These are phyloP conservation scores for Scophthalmus maximus DNA, from an alignment of 2,113 vertebrate species.

Conservation along the genomic window DNA sequence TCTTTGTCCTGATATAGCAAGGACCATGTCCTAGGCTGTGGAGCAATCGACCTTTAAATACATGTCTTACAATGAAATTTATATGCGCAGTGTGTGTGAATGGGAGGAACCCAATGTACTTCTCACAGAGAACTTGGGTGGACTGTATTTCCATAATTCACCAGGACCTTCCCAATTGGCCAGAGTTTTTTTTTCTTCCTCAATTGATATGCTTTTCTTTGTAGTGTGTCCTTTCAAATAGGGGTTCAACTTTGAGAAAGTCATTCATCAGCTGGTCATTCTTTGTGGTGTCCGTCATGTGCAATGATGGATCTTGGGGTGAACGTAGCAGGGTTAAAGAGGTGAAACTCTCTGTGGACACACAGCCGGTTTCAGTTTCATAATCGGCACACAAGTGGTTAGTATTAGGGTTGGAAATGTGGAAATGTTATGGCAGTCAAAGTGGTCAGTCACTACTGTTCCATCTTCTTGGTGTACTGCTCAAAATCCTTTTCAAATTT, in stretches of 20 bases:
- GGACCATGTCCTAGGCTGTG: background rate
- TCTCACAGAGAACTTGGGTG: background rate
- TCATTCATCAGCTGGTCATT: slow-evolving; percentile 61
- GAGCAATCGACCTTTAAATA: background rate
- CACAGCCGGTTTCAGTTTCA: slow-evolving; percentile 56
- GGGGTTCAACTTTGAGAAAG: slow-evolving; percentile 36
- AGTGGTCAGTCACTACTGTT: slow-evolving; percentile 15
- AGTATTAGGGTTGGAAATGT: slow-evolving; percentile 41
- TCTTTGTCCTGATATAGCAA: too few relatives aligned
- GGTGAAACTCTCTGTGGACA: slow-evolving; percentile 58
- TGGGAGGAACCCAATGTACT: background rate
- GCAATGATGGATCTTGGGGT: slow-evolving; percentile 60
- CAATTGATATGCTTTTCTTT: slow-evolving; percentile 63
- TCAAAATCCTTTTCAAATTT: background rate
- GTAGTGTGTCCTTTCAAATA: slow-evolving; percentile 54
- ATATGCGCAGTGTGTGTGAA: background rate
- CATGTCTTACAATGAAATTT: background rate
- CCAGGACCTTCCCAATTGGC: background rate
- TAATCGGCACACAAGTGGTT: slow-evolving; percentile 46
- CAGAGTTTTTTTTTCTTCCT: slow-evolving; percentile 16
- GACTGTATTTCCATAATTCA: slow-evolving; percentile 19
- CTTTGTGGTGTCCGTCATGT: slow-evolving; percentile 46
- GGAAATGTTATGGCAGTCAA: slow-evolving; percentile 3
- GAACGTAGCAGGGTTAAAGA: slow-evolving; percentile 40
- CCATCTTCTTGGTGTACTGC: background rate